Conservation (phyloP, 2,113 vertebrate genomes). For the Willisornis vidua region DNA sequence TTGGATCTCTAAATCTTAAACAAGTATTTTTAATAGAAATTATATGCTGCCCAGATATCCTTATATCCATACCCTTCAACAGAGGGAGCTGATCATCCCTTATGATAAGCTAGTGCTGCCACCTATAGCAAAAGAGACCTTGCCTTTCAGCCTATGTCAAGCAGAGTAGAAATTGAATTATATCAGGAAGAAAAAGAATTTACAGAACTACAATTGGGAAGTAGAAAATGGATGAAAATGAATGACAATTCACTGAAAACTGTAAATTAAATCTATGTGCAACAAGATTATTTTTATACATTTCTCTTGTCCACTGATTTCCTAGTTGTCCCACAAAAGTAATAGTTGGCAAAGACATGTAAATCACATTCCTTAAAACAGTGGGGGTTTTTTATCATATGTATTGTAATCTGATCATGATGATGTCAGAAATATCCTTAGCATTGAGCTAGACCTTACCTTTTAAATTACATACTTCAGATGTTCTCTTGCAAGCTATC, state of each 20-base stretch:
- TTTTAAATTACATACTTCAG: background rate
- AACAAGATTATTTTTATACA: background rate
- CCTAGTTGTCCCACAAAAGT: background rate
- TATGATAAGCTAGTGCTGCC: slow-evolving; percentile 22
- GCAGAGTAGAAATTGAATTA: background rate
- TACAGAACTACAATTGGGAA: background rate
- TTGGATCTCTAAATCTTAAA: background rate
- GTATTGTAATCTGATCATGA: background rate
- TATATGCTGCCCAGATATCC: background rate
- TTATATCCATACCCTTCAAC: background rate
- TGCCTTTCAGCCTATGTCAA: background rate
- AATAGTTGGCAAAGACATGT: background rate
- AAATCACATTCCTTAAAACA: background rate
- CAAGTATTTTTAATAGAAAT: background rate
- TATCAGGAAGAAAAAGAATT: background rate
- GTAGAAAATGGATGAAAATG: background rate
- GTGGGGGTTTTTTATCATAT: background rate
- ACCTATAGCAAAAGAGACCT: slow-evolving; percentile 2
- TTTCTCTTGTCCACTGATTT: background rate
- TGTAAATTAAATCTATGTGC: background rate
- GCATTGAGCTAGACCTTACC: background rate
- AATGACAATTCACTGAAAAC: background rate
- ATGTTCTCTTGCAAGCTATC: background rate
- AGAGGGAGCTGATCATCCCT: background rate
- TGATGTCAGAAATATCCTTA: background rate